Evolutionary conservation across 1,140 invertebrate species (phyloP), one percentile per base, ranked within the genome.

Genomic region (Parasteatoda tepidariorum): DNA sequence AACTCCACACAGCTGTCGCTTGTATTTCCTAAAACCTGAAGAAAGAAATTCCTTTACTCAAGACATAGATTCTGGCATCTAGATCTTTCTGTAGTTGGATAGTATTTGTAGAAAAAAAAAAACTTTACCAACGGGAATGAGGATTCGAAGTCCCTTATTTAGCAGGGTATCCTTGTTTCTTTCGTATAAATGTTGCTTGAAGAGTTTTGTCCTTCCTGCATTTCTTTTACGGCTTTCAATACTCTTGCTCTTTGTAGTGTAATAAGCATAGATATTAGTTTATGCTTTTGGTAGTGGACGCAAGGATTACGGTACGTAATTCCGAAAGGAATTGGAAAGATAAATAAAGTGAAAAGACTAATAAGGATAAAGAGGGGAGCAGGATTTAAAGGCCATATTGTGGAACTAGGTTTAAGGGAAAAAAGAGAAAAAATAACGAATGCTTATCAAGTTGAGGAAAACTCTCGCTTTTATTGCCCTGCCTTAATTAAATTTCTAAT

Each of bases 131-230:
- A 48, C 54, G 74, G 74, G 74, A 66, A 66, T 48, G 61, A 48
- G 61, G 74, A 78, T 66, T 66, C 57, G 74, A n/a, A 66, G 74
- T 78, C 66, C 54, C 74, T 78, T 78, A 66, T 78, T 78, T 78
- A 24, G 74, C 26, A 24, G 74, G 54, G 61, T 78, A 54, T 66
- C 61, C 59, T 78, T 78, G 61, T 78, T 64, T 78, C 59, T 78
- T 78, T 64, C 61, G 61, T 48, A 75, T 75, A 61, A 75, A 62
- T 75, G 73, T 75, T 75, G 73, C 61, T 75, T 75, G 73, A 75
- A 62, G 73, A 75, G 70, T 22, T 26, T 59, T 38, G 33, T 2
- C 68, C 30, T 2, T n/a, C 22, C 5, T 59, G 24, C 15, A 38
- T 71, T 71, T 71, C 68, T 31, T 55, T 55, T 55, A 55, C 30